Percentiles rank a stretch among this genome's conserved stretches.
Conservation (phyloP, 64 coral and sea anemone species). For the Dendrophyllia cribrosa region DNA sequence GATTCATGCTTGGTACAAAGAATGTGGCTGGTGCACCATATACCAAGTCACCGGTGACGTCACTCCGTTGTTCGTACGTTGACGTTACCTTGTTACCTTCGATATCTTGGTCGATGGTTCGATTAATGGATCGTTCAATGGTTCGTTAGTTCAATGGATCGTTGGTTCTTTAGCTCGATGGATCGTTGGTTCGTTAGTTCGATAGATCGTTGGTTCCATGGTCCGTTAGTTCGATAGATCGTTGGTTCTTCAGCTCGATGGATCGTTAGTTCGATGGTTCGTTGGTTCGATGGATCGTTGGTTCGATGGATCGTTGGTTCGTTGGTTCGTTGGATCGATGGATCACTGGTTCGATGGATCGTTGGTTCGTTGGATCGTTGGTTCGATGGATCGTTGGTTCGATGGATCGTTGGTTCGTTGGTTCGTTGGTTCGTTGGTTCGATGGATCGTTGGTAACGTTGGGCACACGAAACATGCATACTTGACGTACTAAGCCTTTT, state of each 20-base stretch:
- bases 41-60: no score
- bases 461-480: not conserved
- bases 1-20: no score
- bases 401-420: not conserved
- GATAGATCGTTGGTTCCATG: not conserved
- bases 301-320: constrained; percentile 7
- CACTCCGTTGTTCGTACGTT: no score
- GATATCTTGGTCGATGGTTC: no score
- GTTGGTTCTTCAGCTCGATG: not conserved
- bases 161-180: not conserved
- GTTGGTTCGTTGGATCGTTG: not conserved
- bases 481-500: not conserved
- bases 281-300: not conserved
- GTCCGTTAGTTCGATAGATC: not conserved
- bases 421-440: constrained; percentile 26
- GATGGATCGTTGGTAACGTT: not conserved
- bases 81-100: no score
- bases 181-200: constrained; percentile 6
- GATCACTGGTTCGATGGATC: not conserved
- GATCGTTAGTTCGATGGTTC: not conserved
- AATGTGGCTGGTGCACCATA: no score
- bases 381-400: constrained; percentile 17
- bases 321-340: not conserved
- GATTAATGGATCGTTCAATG: no score
- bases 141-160: no score